phyloP scores from a whole-genome alignment of 2,888 invertebrate species.

The Lochmaea crataegi region DNA sequence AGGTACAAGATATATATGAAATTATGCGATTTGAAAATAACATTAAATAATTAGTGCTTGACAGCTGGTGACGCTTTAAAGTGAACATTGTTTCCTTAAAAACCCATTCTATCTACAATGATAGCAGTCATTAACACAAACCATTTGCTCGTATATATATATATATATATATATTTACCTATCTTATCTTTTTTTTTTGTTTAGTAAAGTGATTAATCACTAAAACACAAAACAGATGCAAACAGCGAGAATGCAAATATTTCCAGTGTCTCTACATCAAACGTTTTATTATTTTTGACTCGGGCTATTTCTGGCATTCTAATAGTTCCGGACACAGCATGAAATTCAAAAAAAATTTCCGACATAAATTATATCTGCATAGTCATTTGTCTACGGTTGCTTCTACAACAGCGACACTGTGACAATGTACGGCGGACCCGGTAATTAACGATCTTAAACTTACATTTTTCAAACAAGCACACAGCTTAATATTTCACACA shows the following conservation, averaged over 20 bases:
- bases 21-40: too few relatives aligned
- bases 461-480: constrained; percentile 64
- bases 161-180: background rate
- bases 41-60: too few relatives aligned
- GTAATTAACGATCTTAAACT: constrained; percentile 66
- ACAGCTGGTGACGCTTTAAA: too few relatives aligned
- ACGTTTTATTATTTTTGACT: constrained; percentile 43
- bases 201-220: constrained; percentile 18
- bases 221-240: constrained; percentile 27
- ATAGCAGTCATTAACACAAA: too few relatives aligned
- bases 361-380: constrained; percentile 62
- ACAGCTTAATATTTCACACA: constrained; percentile 65
- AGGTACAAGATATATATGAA: background rate
- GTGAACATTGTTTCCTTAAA: too few relatives aligned
- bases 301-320: constrained; percentile 45
- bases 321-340: constrained; percentile 37
- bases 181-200: background rate
- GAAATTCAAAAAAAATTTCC: constrained; percentile 46
- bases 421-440: constrained; percentile 64
- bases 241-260: constrained; percentile 26
- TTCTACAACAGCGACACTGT: constrained; percentile 61
- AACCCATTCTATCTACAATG: too few relatives aligned
- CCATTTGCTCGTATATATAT: too few relatives aligned
- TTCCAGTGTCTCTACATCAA: constrained; percentile 27
- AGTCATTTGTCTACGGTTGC: constrained; percentile 64